Evolutionary conservation across 2,113 vertebrate genomes (phyloP).

Genomic region (Atractosteus spatula): DNA sequence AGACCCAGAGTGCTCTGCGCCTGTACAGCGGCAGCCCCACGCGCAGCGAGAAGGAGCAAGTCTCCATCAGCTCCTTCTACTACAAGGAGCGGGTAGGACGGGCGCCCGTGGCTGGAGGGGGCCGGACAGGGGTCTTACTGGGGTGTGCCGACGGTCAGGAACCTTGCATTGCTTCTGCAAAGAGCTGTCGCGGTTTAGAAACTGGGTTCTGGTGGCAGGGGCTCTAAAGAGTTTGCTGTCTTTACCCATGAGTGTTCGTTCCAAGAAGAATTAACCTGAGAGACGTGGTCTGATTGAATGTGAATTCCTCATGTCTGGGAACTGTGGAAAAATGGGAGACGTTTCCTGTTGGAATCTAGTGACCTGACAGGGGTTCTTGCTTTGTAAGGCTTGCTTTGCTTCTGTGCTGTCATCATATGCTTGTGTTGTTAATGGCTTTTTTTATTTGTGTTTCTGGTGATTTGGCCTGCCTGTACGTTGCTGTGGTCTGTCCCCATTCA

Average conservation of each 20-base stretch:
- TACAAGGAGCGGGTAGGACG: constrained; percentile 93
- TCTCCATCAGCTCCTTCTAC: constrained; percentile 97
- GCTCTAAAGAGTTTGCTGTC: too few species aligned
- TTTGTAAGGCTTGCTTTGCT: constrained; percentile 15
- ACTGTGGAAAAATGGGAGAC: too few species aligned
- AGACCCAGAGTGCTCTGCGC: constrained; percentile 84
- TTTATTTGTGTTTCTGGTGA: constrained; percentile 68
- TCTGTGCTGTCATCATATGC: constrained; percentile 5
- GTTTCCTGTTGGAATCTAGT: too few species aligned
- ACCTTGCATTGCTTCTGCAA: too few species aligned
- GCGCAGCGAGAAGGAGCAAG: constrained; percentile 90
- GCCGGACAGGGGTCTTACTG: neutral
- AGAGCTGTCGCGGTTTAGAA: too few species aligned
- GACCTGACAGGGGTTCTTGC: too few species aligned
- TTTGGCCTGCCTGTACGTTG: constrained; percentile 50
- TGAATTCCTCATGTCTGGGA: too few species aligned
- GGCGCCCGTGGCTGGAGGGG: neutral
- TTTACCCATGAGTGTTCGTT: too few species aligned
- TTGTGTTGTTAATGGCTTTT: constrained; percentile 64
- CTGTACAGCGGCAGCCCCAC: constrained; percentile 93
- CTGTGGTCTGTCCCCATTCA: constrained; percentile 77
- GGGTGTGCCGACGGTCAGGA: too few species aligned
- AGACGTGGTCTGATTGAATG: too few species aligned
- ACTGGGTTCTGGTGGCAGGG: too few species aligned
- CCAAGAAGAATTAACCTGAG: too few species aligned